Evolutionary conservation across 2,888 invertebrate species (phyloP), one percentile per base, ranked within the genome.

Genomic region (Yponomeuta evonymella): DNA sequence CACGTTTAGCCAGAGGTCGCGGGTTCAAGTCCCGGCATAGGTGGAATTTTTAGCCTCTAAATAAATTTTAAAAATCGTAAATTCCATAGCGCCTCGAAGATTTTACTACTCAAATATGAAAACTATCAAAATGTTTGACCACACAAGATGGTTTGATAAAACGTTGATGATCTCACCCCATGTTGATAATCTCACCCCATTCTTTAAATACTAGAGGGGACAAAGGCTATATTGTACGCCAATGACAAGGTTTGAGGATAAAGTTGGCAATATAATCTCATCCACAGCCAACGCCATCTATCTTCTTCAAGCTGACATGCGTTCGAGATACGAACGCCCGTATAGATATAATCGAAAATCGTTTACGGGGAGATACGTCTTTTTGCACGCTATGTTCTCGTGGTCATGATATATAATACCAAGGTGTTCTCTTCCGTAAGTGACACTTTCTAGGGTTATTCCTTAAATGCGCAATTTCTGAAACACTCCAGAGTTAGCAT

Each of bases 341-440:
- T 82, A 83, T 72, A 82, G 83, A 83, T 85, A 83, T 85, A 82
- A 86, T 86, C 86, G 84, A 81, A 81, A 85, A 85, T 81, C 85
- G 84, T 81, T 85, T 84, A 83, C 82, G 78, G 76, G 78, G 63
- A 67, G 78, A 85, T 82, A 83, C 82, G 79, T 84, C 81, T 80
- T 63, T 62, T 48, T 48, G 30, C 51, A 68, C 29, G 33, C 67
- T 51, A 68, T 51, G 68, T 51, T 68, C 23, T 29, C 51, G 23
- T 68, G 29, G 48, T 4, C 29, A 68, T 33, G 36, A 23, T 29
- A 15, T 8, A 15, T 12, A 12, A 15, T 9, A 1, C 3, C 15
- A 15, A 58, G 51, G 12, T 58, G 15, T 15, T 58, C 51, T 58
- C 51, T 58, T 58, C 15, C 5, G 15, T 3, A 58, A 15, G 15